Conservation (phyloP, 2,797 vertebrate species). For the Sebastes oblongus region DNA sequence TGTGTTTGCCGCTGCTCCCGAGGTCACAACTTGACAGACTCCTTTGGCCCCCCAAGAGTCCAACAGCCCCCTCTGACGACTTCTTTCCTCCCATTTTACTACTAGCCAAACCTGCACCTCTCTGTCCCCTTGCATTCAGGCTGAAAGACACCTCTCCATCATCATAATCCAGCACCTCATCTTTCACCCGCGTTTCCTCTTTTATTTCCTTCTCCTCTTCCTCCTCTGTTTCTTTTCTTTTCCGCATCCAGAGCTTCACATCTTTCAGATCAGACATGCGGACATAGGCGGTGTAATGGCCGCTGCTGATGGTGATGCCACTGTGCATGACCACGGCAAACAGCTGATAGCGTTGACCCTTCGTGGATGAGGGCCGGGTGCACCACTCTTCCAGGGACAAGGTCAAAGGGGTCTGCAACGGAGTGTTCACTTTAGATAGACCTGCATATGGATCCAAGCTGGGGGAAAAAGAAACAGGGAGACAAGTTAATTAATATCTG, state of each 20-base stretch:
- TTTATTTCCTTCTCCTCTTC: slow-evolving; percentile 67
- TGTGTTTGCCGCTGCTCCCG: slow-evolving; percentile 76
- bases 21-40: slow-evolving; percentile 87
- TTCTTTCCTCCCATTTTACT: slow-evolving; percentile 88
- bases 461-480: background rate
- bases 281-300: slow-evolving; percentile 95
- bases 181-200: slow-evolving; percentile 58
- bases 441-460: slow-evolving; percentile 94
- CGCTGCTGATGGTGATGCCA: slow-evolving; percentile 96
- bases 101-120: background rate
- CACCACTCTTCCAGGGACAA: slow-evolving; percentile 96
- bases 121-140: slow-evolving; percentile 68
- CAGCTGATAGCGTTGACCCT: slow-evolving; percentile 87
- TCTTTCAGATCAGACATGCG: slow-evolving; percentile 87
- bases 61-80: slow-evolving; percentile 84
- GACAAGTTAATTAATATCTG: background rate
- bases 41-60: slow-evolving; percentile 94
- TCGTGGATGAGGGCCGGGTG: slow-evolving; percentile 78
- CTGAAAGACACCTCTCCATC: slow-evolving; percentile 88
- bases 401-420: slow-evolving; percentile 90
- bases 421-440: slow-evolving; percentile 96
- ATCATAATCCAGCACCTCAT: slow-evolving; percentile 83
- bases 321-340: slow-evolving; percentile 99
- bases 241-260: slow-evolving; percentile 56
- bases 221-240: slow-evolving; percentile 32